These are phyloP conservation scores for Aplysina aerophoba DNA, from an alignment of 37 sponge, comb jelly and placozoan genomes.

Conservation along the genomic window DNA sequence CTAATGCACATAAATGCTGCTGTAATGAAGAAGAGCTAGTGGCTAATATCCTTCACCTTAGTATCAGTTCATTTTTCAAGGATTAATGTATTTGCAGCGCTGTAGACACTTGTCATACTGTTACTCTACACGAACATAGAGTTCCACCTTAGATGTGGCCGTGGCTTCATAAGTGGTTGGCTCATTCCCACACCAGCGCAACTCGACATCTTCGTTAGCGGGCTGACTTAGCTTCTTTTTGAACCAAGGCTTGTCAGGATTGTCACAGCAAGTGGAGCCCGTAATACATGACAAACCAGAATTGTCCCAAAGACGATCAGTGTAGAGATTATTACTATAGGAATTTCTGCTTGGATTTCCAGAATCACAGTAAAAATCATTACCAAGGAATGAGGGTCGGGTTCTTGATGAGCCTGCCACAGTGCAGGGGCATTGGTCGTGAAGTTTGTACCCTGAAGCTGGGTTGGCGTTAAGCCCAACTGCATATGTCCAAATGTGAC, in stretches of 20 bases:
- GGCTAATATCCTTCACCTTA: too few relatives aligned
- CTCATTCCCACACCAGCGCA: conserved; percentile 7
- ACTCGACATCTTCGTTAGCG: background rate
- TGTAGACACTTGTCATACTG: too few relatives aligned
- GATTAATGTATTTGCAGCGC: too few relatives aligned
- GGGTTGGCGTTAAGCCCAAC: conserved; percentile 1
- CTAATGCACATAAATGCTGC: too few relatives aligned
- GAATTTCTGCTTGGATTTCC: conserved; percentile 1
- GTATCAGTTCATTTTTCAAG: too few relatives aligned
- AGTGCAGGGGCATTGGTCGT: background rate
- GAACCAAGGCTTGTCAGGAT: conserved; percentile 10
- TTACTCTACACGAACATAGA: too few relatives aligned
- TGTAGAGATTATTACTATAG: background rate
- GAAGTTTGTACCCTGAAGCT: background rate
- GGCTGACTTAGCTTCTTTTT: background rate
- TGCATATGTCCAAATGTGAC: conserved; percentile 29
- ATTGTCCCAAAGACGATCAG: conserved; percentile 8
- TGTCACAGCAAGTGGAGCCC: conserved; percentile 4
- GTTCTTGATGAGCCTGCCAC: background rate
- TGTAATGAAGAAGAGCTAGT: too few relatives aligned
- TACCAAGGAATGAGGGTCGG: background rate
- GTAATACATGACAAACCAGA: background rate
- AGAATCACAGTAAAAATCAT: background rate
- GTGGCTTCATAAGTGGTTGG: too few relatives aligned
- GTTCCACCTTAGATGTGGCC: too few relatives aligned